These are phyloP conservation scores for Theristicus caerulescens DNA, from an alignment of 2,113 vertebrate species.

Conservation along the genomic window DNA sequence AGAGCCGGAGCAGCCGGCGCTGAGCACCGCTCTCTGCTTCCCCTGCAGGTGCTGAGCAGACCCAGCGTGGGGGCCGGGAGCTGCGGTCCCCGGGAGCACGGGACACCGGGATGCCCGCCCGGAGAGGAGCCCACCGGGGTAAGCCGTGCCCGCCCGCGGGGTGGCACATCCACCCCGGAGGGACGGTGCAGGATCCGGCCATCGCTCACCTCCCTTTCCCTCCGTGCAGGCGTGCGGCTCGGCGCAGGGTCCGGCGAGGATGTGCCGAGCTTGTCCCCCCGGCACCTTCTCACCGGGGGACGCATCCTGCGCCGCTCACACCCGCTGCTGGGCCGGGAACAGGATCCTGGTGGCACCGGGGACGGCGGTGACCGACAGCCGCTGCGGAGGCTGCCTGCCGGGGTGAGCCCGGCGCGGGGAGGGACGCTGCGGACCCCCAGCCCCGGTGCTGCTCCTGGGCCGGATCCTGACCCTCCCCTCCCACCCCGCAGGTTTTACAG, in stretches of 20 bases:
- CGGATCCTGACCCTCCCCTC: background rate
- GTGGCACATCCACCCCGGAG: accelerated
- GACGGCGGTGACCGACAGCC: slow-evolving; percentile 64
- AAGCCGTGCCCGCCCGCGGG: background rate
- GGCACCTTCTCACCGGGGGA: slow-evolving; percentile 82
- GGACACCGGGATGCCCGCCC: slow-evolving; percentile 69
- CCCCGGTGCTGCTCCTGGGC: accelerated
- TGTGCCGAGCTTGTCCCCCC: slow-evolving; percentile 78
- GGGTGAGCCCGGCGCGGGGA: slow-evolving; percentile 73
- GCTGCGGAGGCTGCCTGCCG: slow-evolving; percentile 83
- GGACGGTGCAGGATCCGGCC: background rate
- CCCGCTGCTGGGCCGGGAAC: slow-evolving; percentile 71
- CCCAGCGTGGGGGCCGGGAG: slow-evolving; percentile 58
- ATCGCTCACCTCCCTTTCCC: background rate
- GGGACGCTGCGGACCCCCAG: background rate
- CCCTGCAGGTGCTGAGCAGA: slow-evolving; percentile 42
- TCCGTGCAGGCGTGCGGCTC: slow-evolving; percentile 67
- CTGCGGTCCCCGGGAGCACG: slow-evolving; percentile 48
- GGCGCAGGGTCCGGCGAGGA: background rate
- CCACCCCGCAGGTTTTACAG: slow-evolving; percentile 64
- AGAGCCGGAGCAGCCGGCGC: accelerated
- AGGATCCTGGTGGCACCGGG: slow-evolving; percentile 69
- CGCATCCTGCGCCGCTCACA: slow-evolving; percentile 75
- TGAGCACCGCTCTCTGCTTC: background rate
- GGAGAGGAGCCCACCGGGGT: slow-evolving; percentile 87